A percentile compares a stretch with the other conserved stretches of the same genome.
phyloP scores from a whole-genome alignment of 92 coral and sea anemone species.

The Actinernus sp. region DNA sequence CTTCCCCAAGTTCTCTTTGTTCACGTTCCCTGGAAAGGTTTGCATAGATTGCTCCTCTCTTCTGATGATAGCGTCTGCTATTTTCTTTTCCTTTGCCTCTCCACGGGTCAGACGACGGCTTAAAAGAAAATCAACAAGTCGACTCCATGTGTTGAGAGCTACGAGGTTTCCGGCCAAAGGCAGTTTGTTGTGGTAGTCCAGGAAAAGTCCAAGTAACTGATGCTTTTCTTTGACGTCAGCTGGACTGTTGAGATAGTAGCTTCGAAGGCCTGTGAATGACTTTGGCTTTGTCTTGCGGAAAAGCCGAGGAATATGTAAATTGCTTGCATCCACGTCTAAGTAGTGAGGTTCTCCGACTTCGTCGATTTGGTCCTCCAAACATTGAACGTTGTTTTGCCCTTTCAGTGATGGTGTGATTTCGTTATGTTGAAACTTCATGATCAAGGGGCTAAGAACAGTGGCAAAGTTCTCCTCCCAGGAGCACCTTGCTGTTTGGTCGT shows the following conservation, averaged over 20 bases:
- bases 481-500: slow-evolving; percentile 12
- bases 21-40: not conserved
- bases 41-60: slow-evolving; percentile 24
- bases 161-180: slow-evolving; percentile 61
- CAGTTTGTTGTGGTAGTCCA: slow-evolving; percentile 67
- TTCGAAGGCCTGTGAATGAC: slow-evolving; percentile 58
- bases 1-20: slow-evolving; percentile 34
- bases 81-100: slow-evolving; percentile 62
- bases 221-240: slow-evolving; percentile 49
- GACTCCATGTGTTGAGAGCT: slow-evolving; percentile 77
- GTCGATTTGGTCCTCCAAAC: slow-evolving; percentile 42
- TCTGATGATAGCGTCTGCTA: slow-evolving; percentile 75
- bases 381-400: not conserved
- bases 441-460: slow-evolving; percentile 1
- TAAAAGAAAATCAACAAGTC: slow-evolving; percentile 61
- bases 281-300: slow-evolving; percentile 74
- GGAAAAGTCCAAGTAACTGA: slow-evolving; percentile 82
- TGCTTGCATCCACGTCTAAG: slow-evolving; percentile 41
- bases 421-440: slow-evolving; percentile 17
- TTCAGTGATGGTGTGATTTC: not conserved
- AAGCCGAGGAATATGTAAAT: slow-evolving; percentile 63
- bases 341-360: slow-evolving; percentile 62
- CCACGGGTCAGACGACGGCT: slow-evolving; percentile 82
- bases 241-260: slow-evolving; percentile 53
- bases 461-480: slow-evolving; percentile 52